phyloP scores from a whole-genome alignment of 2,888 invertebrate genomes.

The Stegana nigrithorax region DNA sequence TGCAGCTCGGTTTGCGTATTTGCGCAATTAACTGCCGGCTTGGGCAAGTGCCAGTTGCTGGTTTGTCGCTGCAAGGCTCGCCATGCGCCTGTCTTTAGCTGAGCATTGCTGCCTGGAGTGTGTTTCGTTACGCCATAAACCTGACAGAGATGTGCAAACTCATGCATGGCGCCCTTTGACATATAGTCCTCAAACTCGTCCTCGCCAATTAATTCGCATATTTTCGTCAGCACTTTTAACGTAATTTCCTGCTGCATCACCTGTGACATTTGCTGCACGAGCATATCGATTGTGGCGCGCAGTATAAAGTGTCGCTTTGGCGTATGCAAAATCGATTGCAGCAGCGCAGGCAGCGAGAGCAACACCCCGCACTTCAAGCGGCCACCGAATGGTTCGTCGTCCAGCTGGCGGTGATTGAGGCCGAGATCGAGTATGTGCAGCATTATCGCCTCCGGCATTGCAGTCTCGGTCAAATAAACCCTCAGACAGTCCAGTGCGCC shows the following conservation, averaged over 20 bases:
- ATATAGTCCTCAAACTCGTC: slow-evolving; percentile 75
- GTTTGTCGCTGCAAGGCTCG: slow-evolving; percentile 47
- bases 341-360: slow-evolving; percentile 74
- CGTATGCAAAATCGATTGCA: slow-evolving; percentile 71
- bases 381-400: slow-evolving; percentile 72
- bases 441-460: slow-evolving; percentile 76
- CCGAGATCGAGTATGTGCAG: slow-evolving; percentile 76
- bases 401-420: slow-evolving; percentile 70
- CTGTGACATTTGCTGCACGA: slow-evolving; percentile 73
- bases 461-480: slow-evolving; percentile 78
- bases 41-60: slow-evolving; percentile 54
- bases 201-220: slow-evolving; percentile 77
- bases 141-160: slow-evolving; percentile 74
- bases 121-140: slow-evolving; percentile 69
- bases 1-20: slow-evolving; percentile 3
- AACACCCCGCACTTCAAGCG: slow-evolving; percentile 75
- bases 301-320: slow-evolving; percentile 70
- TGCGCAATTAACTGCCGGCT: slow-evolving; percentile 20
- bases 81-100: slow-evolving; percentile 43
- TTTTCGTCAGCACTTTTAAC: slow-evolving; percentile 76
- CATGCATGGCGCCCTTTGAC: slow-evolving; percentile 70
- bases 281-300: slow-evolving; percentile 71
- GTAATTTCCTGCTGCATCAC: slow-evolving; percentile 76
- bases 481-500: slow-evolving; percentile 82
- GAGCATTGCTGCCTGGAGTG: slow-evolving; percentile 5